Percentiles rank a stretch among this genome's conserved stretches.
Evolutionary conservation across 2,113 vertebrate genomes (phyloP).

Genomic region (Equus przewalskii): DNA sequence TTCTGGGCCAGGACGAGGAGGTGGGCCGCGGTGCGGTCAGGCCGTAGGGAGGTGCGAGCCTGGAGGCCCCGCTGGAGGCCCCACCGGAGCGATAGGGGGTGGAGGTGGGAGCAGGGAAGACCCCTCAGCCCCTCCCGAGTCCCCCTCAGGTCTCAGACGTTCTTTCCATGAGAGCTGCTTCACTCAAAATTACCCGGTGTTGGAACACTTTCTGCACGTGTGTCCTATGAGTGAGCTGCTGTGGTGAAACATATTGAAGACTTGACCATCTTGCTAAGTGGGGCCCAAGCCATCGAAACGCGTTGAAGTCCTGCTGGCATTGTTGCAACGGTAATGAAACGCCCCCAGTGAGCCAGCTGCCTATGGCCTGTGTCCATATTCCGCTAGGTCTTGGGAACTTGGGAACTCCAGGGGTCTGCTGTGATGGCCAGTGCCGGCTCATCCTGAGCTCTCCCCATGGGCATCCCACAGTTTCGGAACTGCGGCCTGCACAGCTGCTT

Average conservation of each 20-base stretch:
- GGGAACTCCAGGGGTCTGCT: not conserved
- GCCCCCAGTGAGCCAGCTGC: not conserved
- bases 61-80: not conserved
- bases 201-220: not conserved
- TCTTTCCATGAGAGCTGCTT: not conserved
- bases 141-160: not conserved
- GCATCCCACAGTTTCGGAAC: not conserved
- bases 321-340: too few relatives aligned
- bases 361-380: not conserved
- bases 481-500: not conserved
- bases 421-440: not conserved
- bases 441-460: not conserved
- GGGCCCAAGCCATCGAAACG: not conserved
- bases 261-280: not conserved
- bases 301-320: not conserved
- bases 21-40: not conserved
- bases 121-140: not conserved
- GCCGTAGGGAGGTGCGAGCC: too few relatives aligned
- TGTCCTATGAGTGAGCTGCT: not conserved
- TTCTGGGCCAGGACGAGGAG: not conserved
- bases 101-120: too few relatives aligned
- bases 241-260: rapidly evolving
- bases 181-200: too few relatives aligned
- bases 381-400: not conserved
- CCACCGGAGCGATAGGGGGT: too few relatives aligned